Evolutionary conservation across 2,888 invertebrate genomes (phyloP).

Genomic region (Blera fallax): DNA sequence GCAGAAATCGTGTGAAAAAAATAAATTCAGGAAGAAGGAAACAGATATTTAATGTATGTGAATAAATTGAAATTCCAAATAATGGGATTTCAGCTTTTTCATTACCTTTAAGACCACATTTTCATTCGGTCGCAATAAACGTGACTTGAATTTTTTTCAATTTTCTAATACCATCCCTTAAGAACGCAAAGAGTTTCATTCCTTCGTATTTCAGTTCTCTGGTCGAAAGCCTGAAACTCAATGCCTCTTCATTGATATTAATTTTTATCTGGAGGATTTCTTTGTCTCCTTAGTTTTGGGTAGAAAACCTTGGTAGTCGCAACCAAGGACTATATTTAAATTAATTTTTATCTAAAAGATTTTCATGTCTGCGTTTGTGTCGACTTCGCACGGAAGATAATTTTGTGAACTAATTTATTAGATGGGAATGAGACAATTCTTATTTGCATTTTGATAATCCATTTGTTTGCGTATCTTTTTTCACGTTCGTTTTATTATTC

Average conservation of each 20-base stretch:
- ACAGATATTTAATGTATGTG: not conserved
- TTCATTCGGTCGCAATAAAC: not conserved
- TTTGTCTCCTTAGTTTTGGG: not conserved
- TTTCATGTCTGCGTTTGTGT: not conserved
- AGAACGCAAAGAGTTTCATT: not conserved
- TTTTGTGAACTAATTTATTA: constrained; percentile 3
- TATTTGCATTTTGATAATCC: constrained; percentile 6
- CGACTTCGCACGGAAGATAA: not conserved
- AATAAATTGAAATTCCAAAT: constrained; percentile 2
- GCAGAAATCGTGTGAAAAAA: not conserved
- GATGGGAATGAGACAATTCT: not conserved
- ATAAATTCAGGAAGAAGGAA: not conserved
- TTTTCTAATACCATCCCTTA: not conserved
- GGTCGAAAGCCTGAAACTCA: not conserved
- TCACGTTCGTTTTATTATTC: not conserved
- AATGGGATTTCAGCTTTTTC: not conserved
- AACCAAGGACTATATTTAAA: not conserved
- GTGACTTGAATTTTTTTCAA: not conserved
- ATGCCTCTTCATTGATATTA: not conserved
- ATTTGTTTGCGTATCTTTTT: not conserved
- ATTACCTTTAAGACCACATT: not conserved
- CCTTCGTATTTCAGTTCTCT: not conserved
- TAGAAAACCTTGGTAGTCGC: not conserved
- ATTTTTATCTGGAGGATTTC: not conserved
- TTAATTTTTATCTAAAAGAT: not conserved